Conservation (phyloP, 2,113 vertebrate species). For the Irena cyanogastra region DNA sequence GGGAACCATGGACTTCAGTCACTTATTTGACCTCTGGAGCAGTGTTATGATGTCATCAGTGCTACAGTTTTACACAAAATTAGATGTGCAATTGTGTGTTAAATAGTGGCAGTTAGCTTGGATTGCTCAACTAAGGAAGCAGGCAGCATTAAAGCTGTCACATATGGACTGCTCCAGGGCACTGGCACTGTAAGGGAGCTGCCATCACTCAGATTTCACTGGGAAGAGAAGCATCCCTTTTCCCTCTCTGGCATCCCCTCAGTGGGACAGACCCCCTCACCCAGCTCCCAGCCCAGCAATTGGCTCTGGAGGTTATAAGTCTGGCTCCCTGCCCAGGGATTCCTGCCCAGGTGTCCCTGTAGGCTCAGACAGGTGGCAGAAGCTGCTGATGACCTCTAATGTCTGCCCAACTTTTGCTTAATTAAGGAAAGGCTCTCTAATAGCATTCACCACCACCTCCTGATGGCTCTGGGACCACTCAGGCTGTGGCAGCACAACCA, state of each 20-base stretch:
- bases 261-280: not conserved
- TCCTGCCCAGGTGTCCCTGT: not conserved
- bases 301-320: not conserved
- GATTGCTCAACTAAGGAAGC: constrained; percentile 64
- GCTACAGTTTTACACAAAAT: constrained; percentile 75
- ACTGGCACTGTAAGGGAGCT: not conserved
- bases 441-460: not conserved
- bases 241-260: not conserved
- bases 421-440: not conserved
- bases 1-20: not conserved
- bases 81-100: constrained; percentile 75
- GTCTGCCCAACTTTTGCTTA: not conserved
- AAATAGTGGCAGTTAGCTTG: constrained; percentile 61
- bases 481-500: not conserved
- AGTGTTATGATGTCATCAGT: constrained; percentile 66
- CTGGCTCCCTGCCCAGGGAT: not conserved
- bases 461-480: not conserved
- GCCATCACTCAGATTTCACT: not conserved
- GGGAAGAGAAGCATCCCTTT: not conserved
- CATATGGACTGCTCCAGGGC: constrained; percentile 56
- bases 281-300: not conserved
- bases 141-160: constrained; percentile 52
- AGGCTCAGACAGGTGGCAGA: not conserved
- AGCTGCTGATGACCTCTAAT: not conserved
- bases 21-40: constrained; percentile 33